Evolutionary conservation across 2,888 invertebrate genomes (phyloP), one percentile per base, ranked within the genome.

Genomic region (Orgyia antiqua): DNA sequence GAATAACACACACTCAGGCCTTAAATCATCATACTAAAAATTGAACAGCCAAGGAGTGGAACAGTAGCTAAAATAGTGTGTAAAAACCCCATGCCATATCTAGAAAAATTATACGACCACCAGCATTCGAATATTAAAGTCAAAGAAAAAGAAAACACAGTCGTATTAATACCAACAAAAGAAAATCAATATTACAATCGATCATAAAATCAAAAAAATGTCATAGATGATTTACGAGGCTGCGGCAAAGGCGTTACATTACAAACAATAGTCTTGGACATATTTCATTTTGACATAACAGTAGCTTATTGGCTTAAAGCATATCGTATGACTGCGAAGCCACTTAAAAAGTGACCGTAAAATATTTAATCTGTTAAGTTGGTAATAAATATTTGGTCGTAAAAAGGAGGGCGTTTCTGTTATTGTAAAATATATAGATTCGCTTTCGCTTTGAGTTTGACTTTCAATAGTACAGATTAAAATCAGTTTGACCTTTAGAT

Each of bases 331-430:
- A 40, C 51, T 30, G 35, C 40, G 51, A 51, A 45, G 41, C 45
- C 44, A 48, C 47, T 46, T 51, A 51, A 51, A 15, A 54, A 36
- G 35, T 42, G 44, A 13, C 27, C 39, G 41, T 54, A 51, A 54
- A 51, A 46, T 51, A 51, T 51, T 52, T 52, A 51, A 51, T 55
- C 46, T 49, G 39, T 52, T 52, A 51, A 55, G 52, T 48, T 45
- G 43, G 41, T 53, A 30, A 53, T 51, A 51, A 51, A 51, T 51
- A 51, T 53, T 40, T 36, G 10, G 36, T 28, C 38, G 34, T 50
- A 45, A 51, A 49, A 50, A 35, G 39, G 33, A 39, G 49, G 42
- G 49, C 38, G 28, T 2, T 25, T 24, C 31, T 30, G 23, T 19
- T 33, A 9, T 9, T 29, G 10, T 31, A 26, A n/a, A n/a, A n/a